A percentile compares a stretch with the other conserved stretches of the same genome.
Evolutionary conservation across 2,888 invertebrate species (phyloP).

Genomic region (Piscicola geometra): DNA sequence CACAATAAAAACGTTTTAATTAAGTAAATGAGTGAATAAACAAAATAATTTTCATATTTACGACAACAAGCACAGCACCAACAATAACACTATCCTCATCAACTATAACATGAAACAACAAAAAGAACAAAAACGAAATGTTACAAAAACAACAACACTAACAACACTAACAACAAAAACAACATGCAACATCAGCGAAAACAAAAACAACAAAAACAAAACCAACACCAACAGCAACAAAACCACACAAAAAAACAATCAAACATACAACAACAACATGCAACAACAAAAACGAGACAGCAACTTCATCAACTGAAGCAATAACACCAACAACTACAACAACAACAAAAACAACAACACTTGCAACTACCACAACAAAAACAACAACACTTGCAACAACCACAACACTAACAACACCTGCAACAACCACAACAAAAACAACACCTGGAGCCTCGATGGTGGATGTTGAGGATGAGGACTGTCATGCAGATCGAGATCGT

Average conservation of each 20-base stretch:
- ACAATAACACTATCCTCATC: neutral
- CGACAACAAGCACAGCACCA: neutral
- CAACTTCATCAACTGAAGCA: neutral
- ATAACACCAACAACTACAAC: neutral
- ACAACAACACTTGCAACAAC: neutral
- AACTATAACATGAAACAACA: neutral
- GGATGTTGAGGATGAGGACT: slow-evolving; percentile 43
- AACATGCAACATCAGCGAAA: too few species aligned
- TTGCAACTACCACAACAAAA: neutral
- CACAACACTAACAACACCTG: neutral
- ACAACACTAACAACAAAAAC: too few species aligned
- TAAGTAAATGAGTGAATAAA: neutral
- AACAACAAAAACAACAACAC: neutral
- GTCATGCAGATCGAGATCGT: slow-evolving; percentile 44
- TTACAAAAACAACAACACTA: too few species aligned
- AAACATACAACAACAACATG: neutral
- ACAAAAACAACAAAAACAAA: too few species aligned
- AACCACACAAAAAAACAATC: neutral
- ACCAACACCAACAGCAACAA: too few species aligned
- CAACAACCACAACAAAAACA: neutral
- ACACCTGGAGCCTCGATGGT: slow-evolving; percentile 39
- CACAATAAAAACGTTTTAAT: neutral
- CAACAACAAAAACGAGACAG: neutral
- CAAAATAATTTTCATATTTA: neutral
- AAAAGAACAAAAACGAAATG: neutral